Evolutionary conservation across 2,888 invertebrate genomes (phyloP).

Genomic region (Vanessa cardui): DNA sequence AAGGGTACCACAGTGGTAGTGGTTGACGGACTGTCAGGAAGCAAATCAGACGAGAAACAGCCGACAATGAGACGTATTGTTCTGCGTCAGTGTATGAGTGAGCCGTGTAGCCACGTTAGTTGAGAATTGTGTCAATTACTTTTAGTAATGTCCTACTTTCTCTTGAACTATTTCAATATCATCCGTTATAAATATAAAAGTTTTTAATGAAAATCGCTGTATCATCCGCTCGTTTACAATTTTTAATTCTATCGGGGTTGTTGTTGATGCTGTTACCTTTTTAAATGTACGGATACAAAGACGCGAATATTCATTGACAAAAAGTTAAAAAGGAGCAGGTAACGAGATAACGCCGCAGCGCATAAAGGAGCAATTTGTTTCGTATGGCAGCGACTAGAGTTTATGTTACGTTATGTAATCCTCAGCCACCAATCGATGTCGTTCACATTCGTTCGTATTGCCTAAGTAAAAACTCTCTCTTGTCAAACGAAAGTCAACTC

Average conservation of each 20-base stretch:
- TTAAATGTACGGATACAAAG: not conserved
- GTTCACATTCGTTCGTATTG: not conserved
- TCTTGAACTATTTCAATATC: conserved; percentile 1
- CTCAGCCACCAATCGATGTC: not conserved
- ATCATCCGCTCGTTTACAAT: too few relatives aligned
- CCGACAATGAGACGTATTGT: not conserved
- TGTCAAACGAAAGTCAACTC: too few relatives aligned
- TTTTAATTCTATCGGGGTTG: too few relatives aligned
- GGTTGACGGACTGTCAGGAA: not conserved
- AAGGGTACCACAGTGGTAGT: not conserved
- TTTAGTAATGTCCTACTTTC: conserved; percentile 8
- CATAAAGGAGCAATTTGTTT: conserved; percentile 3
- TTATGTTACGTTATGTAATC: not conserved
- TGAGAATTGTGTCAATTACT: conserved; percentile 8
- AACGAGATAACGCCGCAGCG: not conserved
- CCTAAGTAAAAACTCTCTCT: not conserved
- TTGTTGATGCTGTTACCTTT: too few relatives aligned
- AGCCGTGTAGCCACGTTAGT: not conserved
- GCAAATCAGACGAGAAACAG: conserved; percentile 7
- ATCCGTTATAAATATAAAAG: not conserved
- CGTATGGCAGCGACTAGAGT: not conserved
- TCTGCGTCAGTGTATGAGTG: not conserved
- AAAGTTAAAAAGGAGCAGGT: not conserved
- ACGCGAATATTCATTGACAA: not conserved
- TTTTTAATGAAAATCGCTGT: not conserved